Conservation (phyloP, 2,888 invertebrate species). For the Liopterus haemorrhoidalis region DNA sequence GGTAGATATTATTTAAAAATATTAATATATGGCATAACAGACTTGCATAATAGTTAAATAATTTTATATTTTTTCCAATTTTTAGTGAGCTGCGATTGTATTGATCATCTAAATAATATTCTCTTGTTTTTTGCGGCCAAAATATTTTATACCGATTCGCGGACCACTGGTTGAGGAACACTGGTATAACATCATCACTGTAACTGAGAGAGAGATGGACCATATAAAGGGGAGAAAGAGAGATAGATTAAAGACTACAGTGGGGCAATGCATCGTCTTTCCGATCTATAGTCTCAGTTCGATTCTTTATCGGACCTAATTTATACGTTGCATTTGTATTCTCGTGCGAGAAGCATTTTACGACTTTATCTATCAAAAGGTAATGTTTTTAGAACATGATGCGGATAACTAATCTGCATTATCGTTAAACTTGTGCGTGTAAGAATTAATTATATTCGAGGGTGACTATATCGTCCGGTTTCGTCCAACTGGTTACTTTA, state of each 20-base stretch:
- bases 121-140: no score
- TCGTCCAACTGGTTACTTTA: slow-evolving; percentile 11
- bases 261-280: slow-evolving; percentile 4
- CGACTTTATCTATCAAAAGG: slow-evolving; percentile 7
- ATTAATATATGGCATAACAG: no score
- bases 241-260: neutral
- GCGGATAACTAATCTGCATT: slow-evolving; percentile 17
- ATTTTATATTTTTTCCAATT: no score
- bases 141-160: no score
- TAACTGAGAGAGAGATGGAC: neutral
- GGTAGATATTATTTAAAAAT: no score
- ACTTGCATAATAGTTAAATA: no score
- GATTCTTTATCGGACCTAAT: slow-evolving; percentile 15
- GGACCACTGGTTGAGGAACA: no score
- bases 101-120: no score
- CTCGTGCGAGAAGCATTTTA: slow-evolving; percentile 11
- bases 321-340: slow-evolving; percentile 20
- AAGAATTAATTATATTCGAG: slow-evolving; percentile 17
- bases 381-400: slow-evolving; percentile 16
- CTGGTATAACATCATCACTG: no score
- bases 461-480: slow-evolving; percentile 13
- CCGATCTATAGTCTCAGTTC: slow-evolving; percentile 15
- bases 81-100: no score
- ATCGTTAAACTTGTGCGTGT: slow-evolving; percentile 16
- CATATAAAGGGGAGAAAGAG: neutral